Base-by-base conservation (phyloP, 64 coral and sea anemone species). In the Anthopleura sola region DNA sequence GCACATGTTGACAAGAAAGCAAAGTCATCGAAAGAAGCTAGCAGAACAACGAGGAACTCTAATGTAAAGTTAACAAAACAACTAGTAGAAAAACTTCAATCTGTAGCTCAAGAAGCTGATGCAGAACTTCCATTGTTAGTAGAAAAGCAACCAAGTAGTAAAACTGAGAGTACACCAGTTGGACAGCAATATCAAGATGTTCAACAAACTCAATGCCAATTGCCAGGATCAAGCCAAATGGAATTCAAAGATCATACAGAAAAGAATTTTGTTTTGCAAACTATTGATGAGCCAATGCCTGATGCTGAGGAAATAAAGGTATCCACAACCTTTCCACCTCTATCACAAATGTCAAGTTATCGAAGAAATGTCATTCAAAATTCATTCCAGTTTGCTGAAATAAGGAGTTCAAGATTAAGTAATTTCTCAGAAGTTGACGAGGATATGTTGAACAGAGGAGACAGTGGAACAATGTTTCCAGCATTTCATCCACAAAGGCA, bases 21-120 rank as follows among this genome's bases (percentile, higher is more conserved):
- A 29, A 75, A 71, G 66, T 28, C 66, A 71, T 34, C 66, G 1
- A 71, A 71, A 34, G 66, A 71, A 16, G 2, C 66, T 33, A 71
- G 26, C 34, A 71, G 29, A 29, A 10, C 66, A 32, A 32, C n/a
- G 11, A 71, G 23, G 13, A 32, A 5, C 29, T 32, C n/a, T 14
- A 71, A 76, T 87, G 84, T 87, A 20, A 95, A 95, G 80, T 15
- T 91, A 31, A 86, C 89, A 81, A 85, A 49, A 55, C 86, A 84
- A 29, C 80, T 95, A 0, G 82, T 82, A 38, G 86, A 88, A 44
- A 84, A 95, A 64, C 31, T 91, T 21, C 86, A 88, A 21, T 75
- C 89, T 76, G 83, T 85, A 19, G 84, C 91, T 36, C 54, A 75
- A 50, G 89, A 95, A 75, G 86, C 83, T 75, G 78, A 88, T 37